Evolutionary conservation across 1,140 invertebrate species (phyloP).

Genomic region (Monomorium pharaonis): DNA sequence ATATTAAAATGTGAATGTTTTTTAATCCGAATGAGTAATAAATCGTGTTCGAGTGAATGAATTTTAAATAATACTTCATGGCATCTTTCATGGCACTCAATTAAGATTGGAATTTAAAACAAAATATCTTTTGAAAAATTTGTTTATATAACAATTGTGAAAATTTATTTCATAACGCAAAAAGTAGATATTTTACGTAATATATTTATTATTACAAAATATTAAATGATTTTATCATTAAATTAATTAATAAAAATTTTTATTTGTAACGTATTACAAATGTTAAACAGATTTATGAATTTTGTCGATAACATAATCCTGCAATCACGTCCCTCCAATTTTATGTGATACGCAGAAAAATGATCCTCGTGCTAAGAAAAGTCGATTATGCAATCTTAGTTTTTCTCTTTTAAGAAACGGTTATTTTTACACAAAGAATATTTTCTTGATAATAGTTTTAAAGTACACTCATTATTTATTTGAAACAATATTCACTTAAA

Average conservation of each 20-base stretch:
- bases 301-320: conserved; percentile 30
- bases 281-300: not conserved
- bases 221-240: conserved; percentile 10
- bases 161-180: not conserved
- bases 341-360: not conserved
- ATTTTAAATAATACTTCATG: conserved; percentile 46
- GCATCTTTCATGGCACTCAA: not conserved
- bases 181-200: not conserved
- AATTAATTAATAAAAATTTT: not conserved
- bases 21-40: conserved; percentile 25
- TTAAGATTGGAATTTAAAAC: conserved; percentile 26
- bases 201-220: not conserved
- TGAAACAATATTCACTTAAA: no score
- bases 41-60: not conserved
- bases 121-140: conserved; percentile 10
- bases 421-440: no score
- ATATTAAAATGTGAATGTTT: conserved; percentile 26
- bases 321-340: conserved; percentile 1
- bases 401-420: no score
- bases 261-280: not conserved
- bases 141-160: not conserved
- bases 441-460: no score
- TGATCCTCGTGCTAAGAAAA: no score
- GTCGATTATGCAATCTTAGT: no score
- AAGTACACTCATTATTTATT: no score